phyloP scores from a whole-genome alignment of 2,888 invertebrate genomes.

The Drosophila algonquin region DNA sequence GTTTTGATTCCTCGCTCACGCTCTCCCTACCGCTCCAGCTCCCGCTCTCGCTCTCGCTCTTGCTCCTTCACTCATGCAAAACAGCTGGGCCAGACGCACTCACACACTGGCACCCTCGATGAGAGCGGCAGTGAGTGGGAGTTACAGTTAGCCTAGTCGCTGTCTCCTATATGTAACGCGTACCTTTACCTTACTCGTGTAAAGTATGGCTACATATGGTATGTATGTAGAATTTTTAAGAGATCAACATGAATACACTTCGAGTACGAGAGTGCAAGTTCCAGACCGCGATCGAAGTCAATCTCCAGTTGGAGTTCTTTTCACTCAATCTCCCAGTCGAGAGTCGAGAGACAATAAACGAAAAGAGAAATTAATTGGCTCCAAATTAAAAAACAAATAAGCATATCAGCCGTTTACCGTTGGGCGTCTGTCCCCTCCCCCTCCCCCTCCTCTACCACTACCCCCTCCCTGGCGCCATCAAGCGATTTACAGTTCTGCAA shows the following conservation, averaged over 20 bases:
- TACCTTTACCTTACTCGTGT: too few species aligned
- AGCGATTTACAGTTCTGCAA: constrained; percentile 70
- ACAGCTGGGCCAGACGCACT: constrained; percentile 1
- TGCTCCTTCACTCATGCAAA: neutral
- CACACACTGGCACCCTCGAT: neutral
- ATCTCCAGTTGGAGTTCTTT: constrained; percentile 6
- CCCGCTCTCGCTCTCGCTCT: neutral
- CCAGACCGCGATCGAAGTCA: constrained; percentile 3
- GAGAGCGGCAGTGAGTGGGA: neutral
- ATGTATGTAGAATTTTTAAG: too few species aligned
- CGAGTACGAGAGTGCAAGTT: neutral
- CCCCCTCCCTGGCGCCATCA: constrained; percentile 7
- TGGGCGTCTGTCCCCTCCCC: constrained; percentile 13
- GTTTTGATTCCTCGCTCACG: neutral
- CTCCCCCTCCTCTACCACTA: neutral
- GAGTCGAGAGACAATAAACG: constrained; percentile 12
- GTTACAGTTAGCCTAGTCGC: neutral
- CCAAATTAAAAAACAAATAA: constrained; percentile 63
- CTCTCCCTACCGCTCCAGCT: neutral
- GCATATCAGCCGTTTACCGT: constrained; percentile 64
- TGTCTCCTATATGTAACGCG: neutral
- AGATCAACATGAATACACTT: neutral
- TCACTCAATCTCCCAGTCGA: constrained; percentile 14
- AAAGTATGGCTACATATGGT: too few species aligned
- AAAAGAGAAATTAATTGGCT: constrained; percentile 73